Evolutionary conservation across 2,113 vertebrate genomes (phyloP).

Genomic region (Neogobius melanostomus): DNA sequence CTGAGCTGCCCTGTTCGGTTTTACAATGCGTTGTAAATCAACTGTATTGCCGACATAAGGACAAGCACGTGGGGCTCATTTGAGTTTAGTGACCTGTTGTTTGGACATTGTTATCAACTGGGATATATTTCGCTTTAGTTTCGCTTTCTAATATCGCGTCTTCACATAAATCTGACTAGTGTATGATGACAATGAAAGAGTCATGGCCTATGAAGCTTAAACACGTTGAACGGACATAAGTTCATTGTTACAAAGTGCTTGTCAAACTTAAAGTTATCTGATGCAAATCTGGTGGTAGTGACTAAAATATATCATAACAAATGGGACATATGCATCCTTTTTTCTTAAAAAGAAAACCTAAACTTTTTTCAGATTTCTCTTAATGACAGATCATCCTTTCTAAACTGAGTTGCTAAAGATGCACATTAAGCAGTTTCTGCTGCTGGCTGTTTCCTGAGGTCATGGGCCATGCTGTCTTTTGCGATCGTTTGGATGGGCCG

Average conservation of each 20-base stretch:
- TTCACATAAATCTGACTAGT: no score
- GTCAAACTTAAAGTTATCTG: no score
- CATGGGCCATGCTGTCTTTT: constrained; percentile 48
- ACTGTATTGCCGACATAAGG: constrained; percentile 28
- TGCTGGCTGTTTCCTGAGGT: constrained; percentile 43
- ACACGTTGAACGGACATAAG: no score
- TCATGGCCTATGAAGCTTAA: no score
- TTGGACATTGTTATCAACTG: neutral
- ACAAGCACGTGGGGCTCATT: constrained; percentile 10
- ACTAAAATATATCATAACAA: no score
- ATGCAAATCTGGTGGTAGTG: no score
- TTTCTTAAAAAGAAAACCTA: no score
- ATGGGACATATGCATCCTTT: no score
- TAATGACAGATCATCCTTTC: constrained; percentile 5
- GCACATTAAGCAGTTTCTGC: constrained; percentile 37
- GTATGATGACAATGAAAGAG: no score
- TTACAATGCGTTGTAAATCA: constrained; percentile 13
- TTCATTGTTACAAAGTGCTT: no score
- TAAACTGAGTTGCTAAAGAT: constrained; percentile 25
- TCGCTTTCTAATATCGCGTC: no score
- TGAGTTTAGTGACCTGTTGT: constrained; percentile 34
- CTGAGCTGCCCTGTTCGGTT: constrained; percentile 16
- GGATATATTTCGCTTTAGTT: neutral
- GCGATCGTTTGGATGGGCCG: constrained; percentile 52
- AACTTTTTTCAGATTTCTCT: constrained; percentile 10